Percentiles rank a stretch among this genome's conserved stretches.
These are phyloP conservation scores for Megalurothrips usitatus DNA, from an alignment of 2,888 invertebrate species.

Conservation along the genomic window DNA sequence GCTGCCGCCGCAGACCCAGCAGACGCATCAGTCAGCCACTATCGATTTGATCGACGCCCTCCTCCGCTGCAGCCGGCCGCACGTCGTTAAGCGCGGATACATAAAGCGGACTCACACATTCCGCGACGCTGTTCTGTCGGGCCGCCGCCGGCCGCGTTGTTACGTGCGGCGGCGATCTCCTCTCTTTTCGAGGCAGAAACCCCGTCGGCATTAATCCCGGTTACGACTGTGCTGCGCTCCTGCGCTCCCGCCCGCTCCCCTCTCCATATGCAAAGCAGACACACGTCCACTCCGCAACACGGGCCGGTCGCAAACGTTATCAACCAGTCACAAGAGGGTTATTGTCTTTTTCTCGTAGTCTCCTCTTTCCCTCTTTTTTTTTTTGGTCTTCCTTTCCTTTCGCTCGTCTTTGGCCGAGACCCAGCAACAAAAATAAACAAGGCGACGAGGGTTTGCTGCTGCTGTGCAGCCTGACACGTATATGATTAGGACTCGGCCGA, in stretches of 20 bases:
- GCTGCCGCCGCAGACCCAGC: background rate
- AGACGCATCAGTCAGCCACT: too few species aligned
- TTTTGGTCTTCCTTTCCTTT: too few species aligned
- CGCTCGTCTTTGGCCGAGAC: background rate
- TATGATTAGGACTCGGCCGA: background rate
- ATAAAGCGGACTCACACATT: background rate
- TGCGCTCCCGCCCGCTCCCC: background rate
- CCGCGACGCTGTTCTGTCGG: background rate
- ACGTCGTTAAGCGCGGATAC: background rate
- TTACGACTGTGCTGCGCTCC: background rate
- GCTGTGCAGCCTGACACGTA: background rate
- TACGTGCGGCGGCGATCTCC: background rate
- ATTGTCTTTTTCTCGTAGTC: background rate
- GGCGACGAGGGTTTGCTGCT: background rate
- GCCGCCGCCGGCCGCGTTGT: background rate
- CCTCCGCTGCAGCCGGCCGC: background rate
- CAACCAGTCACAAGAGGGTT: slow-evolving; percentile 12
- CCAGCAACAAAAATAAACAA: background rate
- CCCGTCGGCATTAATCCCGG: slow-evolving; percentile 6
- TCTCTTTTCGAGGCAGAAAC: background rate
- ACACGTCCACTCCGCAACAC: background rate
- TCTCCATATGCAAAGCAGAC: slow-evolving; percentile 5
- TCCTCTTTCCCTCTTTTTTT: background rate
- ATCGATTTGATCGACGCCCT: too few species aligned
- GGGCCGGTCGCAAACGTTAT: background rate